phyloP scores from a whole-genome alignment of 2,113 vertebrate species.

The Anolis sagrei region DNA sequence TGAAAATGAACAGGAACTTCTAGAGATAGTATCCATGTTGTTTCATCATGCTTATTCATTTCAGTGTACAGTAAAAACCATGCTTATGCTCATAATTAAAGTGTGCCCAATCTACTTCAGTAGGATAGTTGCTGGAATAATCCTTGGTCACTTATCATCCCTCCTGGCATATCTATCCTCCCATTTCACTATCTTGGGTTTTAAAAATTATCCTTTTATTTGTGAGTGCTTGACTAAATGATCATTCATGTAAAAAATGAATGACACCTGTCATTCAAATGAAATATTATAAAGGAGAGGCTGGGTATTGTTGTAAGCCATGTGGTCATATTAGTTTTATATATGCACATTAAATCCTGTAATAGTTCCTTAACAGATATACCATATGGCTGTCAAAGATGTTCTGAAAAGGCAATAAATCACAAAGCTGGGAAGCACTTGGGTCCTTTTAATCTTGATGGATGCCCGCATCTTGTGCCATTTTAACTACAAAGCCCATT shows the following conservation, averaged over 20 bases:
- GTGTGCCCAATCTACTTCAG: neutral
- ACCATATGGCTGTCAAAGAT: conserved; percentile 39
- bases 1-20: neutral
- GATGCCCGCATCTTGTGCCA: neutral
- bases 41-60: neutral
- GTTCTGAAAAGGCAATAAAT: conserved; percentile 36
- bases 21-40: neutral
- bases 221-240: neutral
- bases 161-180: neutral
- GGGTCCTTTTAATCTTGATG: conserved; percentile 38
- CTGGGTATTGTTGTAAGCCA: conserved; percentile 4
- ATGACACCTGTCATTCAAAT: conserved; percentile 6
- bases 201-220: conserved; percentile 7
- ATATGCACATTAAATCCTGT: conserved; percentile 24
- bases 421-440: conserved; percentile 34
- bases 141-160: neutral
- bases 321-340: conserved; percentile 9
- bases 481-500: conserved; percentile 44
- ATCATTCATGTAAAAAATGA: conserved; percentile 6
- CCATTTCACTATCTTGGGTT: neutral
- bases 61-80: neutral
- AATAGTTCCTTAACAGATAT: conserved; percentile 35
- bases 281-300: conserved; percentile 1
- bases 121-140: neutral
- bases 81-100: neutral